Evolutionary conservation across 2,888 invertebrate species (phyloP).

Genomic region (Morpho deidamia): DNA sequence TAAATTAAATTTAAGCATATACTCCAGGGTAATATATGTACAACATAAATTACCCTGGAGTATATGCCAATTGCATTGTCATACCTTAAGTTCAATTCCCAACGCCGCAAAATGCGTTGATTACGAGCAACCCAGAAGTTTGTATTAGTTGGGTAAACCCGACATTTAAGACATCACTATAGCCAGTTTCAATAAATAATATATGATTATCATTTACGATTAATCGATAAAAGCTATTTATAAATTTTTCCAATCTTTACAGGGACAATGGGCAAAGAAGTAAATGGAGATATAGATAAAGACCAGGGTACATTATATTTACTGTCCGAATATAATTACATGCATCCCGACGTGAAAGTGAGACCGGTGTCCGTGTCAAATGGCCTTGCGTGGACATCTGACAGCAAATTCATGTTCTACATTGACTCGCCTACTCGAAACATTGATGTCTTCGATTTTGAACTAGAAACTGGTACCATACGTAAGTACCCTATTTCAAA

Average conservation of each 20-base stretch:
- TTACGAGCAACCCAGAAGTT: too few species aligned
- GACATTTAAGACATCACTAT: too few species aligned
- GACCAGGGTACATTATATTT: constrained; percentile 80
- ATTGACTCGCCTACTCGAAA: constrained; percentile 84
- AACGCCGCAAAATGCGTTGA: too few species aligned
- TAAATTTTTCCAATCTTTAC: not conserved
- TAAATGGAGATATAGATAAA: constrained; percentile 54
- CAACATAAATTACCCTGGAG: too few species aligned
- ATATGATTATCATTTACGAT: too few species aligned
- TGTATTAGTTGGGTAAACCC: too few species aligned
- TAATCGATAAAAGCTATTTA: too few species aligned
- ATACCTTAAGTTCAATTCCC: too few species aligned
- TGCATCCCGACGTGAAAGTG: constrained; percentile 47
- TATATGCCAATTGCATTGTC: too few species aligned
- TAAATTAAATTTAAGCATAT: too few species aligned
- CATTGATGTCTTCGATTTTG: constrained; percentile 84
- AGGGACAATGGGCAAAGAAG: constrained; percentile 83
- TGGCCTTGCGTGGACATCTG: constrained; percentile 86
- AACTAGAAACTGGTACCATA: constrained; percentile 75
- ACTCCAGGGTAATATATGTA: too few species aligned
- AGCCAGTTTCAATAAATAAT: too few species aligned
- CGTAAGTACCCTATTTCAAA: constrained; percentile 78
- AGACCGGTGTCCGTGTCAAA: constrained; percentile 84
- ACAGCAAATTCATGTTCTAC: constrained; percentile 85
- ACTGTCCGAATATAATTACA: constrained; percentile 58